Evolutionary conservation across 2,797 vertebrate species (phyloP).

Genomic region (Thripadectes ignobilis): DNA sequence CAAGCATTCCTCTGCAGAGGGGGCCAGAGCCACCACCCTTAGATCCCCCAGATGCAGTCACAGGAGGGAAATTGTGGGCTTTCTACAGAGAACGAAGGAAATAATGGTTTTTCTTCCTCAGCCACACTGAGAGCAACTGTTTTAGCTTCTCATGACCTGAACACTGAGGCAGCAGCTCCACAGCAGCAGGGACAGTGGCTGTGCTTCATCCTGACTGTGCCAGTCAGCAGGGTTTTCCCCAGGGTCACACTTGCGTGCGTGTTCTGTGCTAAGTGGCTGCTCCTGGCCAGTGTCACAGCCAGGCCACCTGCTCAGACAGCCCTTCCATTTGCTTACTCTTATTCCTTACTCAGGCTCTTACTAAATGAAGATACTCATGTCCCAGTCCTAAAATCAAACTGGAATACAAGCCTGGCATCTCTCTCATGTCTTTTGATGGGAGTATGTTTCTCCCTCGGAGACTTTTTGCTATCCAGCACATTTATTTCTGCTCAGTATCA

Average conservation of each 20-base stretch:
- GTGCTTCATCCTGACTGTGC: background rate
- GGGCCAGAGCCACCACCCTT: background rate
- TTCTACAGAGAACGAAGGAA: background rate
- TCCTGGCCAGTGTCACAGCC: background rate
- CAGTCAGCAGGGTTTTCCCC: background rate
- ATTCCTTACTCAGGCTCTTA: background rate
- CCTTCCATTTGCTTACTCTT: background rate
- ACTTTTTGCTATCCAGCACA: background rate
- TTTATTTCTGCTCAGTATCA: background rate
- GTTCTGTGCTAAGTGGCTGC: background rate
- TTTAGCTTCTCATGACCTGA: background rate
- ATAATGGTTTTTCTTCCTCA: background rate
- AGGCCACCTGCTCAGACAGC: background rate
- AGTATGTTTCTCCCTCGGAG: fast-evolving
- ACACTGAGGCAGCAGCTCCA: background rate
- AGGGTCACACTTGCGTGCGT: fast-evolving
- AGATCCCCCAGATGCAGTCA: background rate
- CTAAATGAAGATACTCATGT: background rate
- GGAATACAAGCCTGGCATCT: background rate
- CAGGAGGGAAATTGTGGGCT: background rate
- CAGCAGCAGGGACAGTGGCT: background rate
- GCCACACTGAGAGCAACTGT: background rate
- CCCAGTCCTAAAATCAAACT: background rate
- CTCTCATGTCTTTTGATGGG: background rate
- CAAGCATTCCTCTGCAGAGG: background rate